Evolutionary conservation across 2,797 vertebrate species (phyloP).

Genomic region (Acipenser transmontanus): DNA sequence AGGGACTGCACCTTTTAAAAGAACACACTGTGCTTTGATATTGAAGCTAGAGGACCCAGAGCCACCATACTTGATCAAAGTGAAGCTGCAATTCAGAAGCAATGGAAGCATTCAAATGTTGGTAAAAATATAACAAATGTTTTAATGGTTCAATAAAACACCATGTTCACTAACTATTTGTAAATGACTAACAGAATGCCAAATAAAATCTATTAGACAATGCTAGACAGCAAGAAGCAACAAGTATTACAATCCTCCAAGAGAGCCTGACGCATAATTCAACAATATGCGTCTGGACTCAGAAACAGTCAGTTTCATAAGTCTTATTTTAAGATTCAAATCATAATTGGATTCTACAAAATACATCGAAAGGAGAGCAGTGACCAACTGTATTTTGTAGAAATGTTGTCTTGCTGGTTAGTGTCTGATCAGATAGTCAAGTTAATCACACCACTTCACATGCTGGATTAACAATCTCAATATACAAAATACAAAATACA

Average conservation of each 20-base stretch:
- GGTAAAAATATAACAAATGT: slow-evolving; percentile 62
- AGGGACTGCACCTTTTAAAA: no score
- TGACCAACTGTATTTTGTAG: no score
- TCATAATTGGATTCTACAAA: no score
- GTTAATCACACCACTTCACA: slow-evolving; percentile 42
- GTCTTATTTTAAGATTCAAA: no score
- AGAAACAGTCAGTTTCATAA: no score
- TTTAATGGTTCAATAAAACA: slow-evolving; percentile 61
- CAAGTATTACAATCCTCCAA: slow-evolving; percentile 36
- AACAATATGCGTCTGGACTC: no score
- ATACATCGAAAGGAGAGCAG: no score
- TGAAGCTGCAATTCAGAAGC: slow-evolving; percentile 4
- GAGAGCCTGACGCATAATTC: no score
- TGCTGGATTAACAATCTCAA: slow-evolving; percentile 45
- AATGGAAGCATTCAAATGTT: slow-evolving; percentile 33
- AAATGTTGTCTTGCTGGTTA: no score
- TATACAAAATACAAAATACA: slow-evolving; percentile 26
- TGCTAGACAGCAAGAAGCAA: slow-evolving; percentile 45
- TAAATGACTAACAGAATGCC: slow-evolving; percentile 52
- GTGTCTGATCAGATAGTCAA: slow-evolving; percentile 34
- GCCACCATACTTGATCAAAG: no score
- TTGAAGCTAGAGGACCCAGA: no score
- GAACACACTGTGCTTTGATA: no score
- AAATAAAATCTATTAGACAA: slow-evolving; percentile 43
- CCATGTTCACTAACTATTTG: slow-evolving; percentile 53